Conservation (phyloP, 2,113 vertebrate genomes). For the Typhlomys cinereus region DNA sequence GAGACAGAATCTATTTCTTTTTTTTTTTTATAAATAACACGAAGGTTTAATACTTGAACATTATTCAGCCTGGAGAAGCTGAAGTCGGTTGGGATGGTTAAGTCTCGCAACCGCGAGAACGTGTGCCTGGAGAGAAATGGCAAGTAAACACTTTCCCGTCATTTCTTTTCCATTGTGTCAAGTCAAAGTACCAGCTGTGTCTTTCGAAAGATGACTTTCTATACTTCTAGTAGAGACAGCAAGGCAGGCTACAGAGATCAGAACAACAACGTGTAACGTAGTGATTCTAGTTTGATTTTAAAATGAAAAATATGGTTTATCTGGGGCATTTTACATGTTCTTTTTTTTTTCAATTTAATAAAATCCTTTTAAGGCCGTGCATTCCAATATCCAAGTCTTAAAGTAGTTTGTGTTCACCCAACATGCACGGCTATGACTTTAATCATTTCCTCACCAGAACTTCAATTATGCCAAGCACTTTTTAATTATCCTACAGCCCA, state of each 20-base stretch:
- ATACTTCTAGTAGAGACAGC: neutral
- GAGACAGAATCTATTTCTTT: constrained; percentile 18
- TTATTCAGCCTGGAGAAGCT: constrained; percentile 7
- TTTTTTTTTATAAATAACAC: neutral
- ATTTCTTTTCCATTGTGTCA: constrained; percentile 43
- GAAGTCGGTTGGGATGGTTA: neutral
- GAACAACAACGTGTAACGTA: neutral
- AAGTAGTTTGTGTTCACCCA: constrained; percentile 79
- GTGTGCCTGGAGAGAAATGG: neutral
- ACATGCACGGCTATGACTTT: constrained; percentile 74
- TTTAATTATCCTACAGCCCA: constrained; percentile 85
- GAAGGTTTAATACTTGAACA: neutral
- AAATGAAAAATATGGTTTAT: constrained; percentile 61
- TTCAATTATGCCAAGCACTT: constrained; percentile 77
- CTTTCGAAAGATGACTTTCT: neutral
- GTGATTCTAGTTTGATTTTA: constrained; percentile 38
- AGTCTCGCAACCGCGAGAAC: neutral
- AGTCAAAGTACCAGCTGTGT: neutral
- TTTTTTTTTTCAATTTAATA: constrained; percentile 68
- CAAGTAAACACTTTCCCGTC: neutral
- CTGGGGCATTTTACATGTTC: constrained; percentile 48
- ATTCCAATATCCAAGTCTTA: constrained; percentile 80
- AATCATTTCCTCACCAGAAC: constrained; percentile 77
- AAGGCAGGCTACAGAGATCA: constrained; percentile 27
- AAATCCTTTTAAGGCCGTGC: constrained; percentile 65